Base-by-base conservation (phyloP, 2,888 invertebrate species). In the Eumacrocentrus americanus region DNA sequence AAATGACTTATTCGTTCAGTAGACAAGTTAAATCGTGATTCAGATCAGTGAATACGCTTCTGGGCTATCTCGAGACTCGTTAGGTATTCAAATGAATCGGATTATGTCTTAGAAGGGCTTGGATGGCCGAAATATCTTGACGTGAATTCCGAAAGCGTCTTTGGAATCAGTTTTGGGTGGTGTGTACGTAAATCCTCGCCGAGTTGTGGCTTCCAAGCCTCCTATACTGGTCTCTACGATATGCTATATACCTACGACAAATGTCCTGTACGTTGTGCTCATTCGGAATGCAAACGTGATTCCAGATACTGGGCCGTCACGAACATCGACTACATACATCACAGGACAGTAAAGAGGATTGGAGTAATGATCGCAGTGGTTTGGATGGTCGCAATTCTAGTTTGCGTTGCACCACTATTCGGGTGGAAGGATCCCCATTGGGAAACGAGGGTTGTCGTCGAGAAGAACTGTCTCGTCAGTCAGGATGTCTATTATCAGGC, bases 281-380 rank as follows among this genome's bases (percentile, higher is more conserved):
- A 42, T 11, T 42, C 20, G 42, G 20, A 53, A 59, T 22, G 42
- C 50, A 14, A 35, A 54, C 35, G 40, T 52, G 29, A 59, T 65
- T 79, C 20, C 79, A 89, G 91, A 81, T 95, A 92, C 82, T 94
- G 94, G 92, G 92, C 94, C 65, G 93, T 95, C 71, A 95, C 95
- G 62, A 91, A 91, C 80, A 90, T 94, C 71, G 92, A 94, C 82
- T 94, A 95, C 83, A 92, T 93, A 65, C 91, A 93, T 77, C 89
- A 91, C 70, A 84, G 94, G 65, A 92, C 91, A 42, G 89, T 89
- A 7, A 86, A 85, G 59, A 85, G 91, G 61, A 89, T 94, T 69
- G 88, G 91, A 51, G 82, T 89, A 59, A 93, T 94, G 92, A 92
- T 94, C 65, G 84, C 87, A 62, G 85, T 91, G 65, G 90, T 94